A percentile compares a stretch with the other conserved stretches of the same genome.
Evolutionary conservation across 2,113 vertebrate species (phyloP).

Genomic region (Anseranas semipalmata): DNA sequence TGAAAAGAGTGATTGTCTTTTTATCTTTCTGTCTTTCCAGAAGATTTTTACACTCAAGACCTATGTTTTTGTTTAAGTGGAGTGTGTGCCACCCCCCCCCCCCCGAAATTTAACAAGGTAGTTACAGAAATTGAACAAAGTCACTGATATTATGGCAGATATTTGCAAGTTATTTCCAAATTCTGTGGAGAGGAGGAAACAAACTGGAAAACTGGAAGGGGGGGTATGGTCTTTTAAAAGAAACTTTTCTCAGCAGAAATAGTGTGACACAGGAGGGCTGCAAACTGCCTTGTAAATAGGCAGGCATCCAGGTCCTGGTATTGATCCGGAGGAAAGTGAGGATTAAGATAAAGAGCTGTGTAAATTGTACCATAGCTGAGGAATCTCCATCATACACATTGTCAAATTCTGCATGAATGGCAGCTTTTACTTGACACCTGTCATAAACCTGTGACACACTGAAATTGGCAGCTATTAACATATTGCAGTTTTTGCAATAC

Average conservation of each 20-base stretch:
- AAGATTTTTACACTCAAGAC: neutral
- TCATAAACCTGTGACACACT: neutral
- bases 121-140: neutral
- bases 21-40: neutral
- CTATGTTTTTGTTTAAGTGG: neutral
- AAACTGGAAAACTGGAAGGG: neutral
- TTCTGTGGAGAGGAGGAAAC: neutral
- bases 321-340: neutral
- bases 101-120: neutral
- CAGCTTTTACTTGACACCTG: accelerated
- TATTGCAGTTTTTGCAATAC: neutral
- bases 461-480: neutral
- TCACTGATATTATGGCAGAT: neutral
- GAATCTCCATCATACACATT: no score
- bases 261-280: neutral
- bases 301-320: neutral
- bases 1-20: neutral
- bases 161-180: neutral
- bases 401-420: neutral
- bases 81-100: neutral
- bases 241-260: neutral
- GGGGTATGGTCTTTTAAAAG: neutral
- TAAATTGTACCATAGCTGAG: no score
- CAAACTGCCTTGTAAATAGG: neutral
- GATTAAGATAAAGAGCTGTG: neutral